phyloP scores from a whole-genome alignment of 2,888 invertebrate species.

The Drosophila flavopinicola region DNA sequence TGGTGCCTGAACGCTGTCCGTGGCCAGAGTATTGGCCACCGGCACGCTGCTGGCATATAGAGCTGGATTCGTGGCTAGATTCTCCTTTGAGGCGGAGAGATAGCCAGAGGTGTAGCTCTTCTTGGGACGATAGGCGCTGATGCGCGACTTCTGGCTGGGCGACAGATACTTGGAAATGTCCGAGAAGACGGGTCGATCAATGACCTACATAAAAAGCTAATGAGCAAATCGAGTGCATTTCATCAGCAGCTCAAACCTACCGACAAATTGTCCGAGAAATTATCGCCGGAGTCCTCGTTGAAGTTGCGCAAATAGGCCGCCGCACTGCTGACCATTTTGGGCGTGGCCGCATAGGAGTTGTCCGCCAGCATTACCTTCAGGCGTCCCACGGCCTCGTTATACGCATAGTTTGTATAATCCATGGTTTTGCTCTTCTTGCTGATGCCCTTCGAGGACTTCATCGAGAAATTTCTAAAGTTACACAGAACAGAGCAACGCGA shows the following conservation, averaged over 20 bases:
- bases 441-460: slow-evolving; percentile 82
- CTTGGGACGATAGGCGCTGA: slow-evolving; percentile 71
- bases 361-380: slow-evolving; percentile 91
- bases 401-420: slow-evolving; percentile 93
- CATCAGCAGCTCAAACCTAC: slow-evolving; percentile 49
- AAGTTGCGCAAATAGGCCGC: slow-evolving; percentile 76
- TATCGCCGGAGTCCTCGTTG: slow-evolving; percentile 86
- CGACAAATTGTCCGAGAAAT: slow-evolving; percentile 85
- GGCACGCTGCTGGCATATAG: slow-evolving; percentile 61
- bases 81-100: slow-evolving; percentile 79
- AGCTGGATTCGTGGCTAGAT: slow-evolving; percentile 61
- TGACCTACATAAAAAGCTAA: slow-evolving; percentile 56
- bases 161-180: slow-evolving; percentile 84
- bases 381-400: slow-evolving; percentile 93
- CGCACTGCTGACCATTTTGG: slow-evolving; percentile 69
- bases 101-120: slow-evolving; percentile 62
- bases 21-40: slow-evolving; percentile 54
- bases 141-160: slow-evolving; percentile 80
- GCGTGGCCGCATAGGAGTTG: slow-evolving; percentile 87
- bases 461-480: slow-evolving; percentile 77
- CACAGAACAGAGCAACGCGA: slow-evolving; percentile 19
- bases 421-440: slow-evolving; percentile 85
- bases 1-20: slow-evolving; percentile 85
- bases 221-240: neutral
- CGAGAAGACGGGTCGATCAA: slow-evolving; percentile 83